Conservation (phyloP, 2,113 vertebrate species). For the Condylura cristata region DNA sequence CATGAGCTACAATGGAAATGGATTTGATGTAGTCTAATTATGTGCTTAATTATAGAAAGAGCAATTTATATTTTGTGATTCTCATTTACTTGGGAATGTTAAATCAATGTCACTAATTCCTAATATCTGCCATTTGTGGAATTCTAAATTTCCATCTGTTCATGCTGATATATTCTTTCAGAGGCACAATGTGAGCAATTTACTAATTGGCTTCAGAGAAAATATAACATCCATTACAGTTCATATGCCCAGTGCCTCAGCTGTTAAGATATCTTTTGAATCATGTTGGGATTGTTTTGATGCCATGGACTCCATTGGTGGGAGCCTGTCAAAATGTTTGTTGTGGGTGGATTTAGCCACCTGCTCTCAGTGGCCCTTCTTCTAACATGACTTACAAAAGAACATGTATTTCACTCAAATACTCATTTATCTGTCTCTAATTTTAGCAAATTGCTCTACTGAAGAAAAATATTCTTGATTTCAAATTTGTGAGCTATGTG, state of each 20-base stretch:
- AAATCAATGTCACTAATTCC: slow-evolving; percentile 59
- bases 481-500: neutral
- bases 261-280: slow-evolving; percentile 36
- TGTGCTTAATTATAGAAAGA: slow-evolving; percentile 68
- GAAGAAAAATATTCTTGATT: neutral
- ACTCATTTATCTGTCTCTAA: neutral
- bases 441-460: slow-evolving; percentile 19
- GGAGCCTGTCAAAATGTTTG: slow-evolving; percentile 61
- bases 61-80: slow-evolving; percentile 44
- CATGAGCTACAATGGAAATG: neutral
- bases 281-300: neutral
- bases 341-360: slow-evolving; percentile 12
- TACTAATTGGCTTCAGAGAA: slow-evolving; percentile 73
- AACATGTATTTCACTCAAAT: neutral
- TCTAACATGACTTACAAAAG: neutral
- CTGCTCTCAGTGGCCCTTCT: slow-evolving; percentile 3
- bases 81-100: slow-evolving; percentile 69
- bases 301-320: slow-evolving; percentile 28
- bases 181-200: slow-evolving; percentile 70
- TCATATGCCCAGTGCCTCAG: slow-evolving; percentile 31
- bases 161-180: slow-evolving; percentile 49
- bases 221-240: slow-evolving; percentile 36
- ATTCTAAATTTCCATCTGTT: slow-evolving; percentile 73
- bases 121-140: slow-evolving; percentile 51
- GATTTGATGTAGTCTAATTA: slow-evolving; percentile 57